Evolutionary conservation across 2,113 vertebrate species (phyloP), one percentile per base, ranked within the genome.

Genomic region (Phylloscopus trochiloides): DNA sequence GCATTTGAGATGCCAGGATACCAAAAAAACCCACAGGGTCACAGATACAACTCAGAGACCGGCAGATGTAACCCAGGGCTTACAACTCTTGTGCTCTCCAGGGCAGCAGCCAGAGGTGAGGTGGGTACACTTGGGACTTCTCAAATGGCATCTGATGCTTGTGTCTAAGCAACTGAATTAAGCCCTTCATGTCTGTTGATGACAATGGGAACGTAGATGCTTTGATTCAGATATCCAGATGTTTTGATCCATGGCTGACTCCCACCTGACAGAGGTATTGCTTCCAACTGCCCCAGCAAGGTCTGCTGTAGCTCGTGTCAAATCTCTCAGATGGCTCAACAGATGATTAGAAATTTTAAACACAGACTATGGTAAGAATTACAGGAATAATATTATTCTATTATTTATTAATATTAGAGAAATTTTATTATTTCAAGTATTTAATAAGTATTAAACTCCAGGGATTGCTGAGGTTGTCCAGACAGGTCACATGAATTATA

Each of bases 51-150:
- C 18, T 31, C 54, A 20, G 52, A 75, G n/a, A 57, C 17, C 0
- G 0, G 24, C 9, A 43, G 42, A 29, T 38, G 42, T 7, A 80
- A 73, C 28, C 17, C 36, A 57, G 31, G 20, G 24, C 21, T 25
- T 34, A 3, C 8, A 12, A 62, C 29, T 14, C 6, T 52, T 0
- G 0, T 0, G 1, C 13, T 52, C 8, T 34, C 52, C 47, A 29
- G 51, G 7, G 6, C 0, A 0, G 42, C 65, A 87, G 61, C 31
- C 58, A 20, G 29, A 63, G 63, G 29, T 74, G 42, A 86, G 34
- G 18, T 36, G 26, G 40, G 55, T 8, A n/a, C 34, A 15, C 14
- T n/a, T 22, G 52, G 43, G 24, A 38, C 43, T n/a, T 40, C 48
- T 62, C 80, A 81, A 38, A 71, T 48, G 28, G 38, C 72, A 74